phyloP scores from a whole-genome alignment of 1,140 invertebrate genomes.

The Aculops lycopersici region DNA sequence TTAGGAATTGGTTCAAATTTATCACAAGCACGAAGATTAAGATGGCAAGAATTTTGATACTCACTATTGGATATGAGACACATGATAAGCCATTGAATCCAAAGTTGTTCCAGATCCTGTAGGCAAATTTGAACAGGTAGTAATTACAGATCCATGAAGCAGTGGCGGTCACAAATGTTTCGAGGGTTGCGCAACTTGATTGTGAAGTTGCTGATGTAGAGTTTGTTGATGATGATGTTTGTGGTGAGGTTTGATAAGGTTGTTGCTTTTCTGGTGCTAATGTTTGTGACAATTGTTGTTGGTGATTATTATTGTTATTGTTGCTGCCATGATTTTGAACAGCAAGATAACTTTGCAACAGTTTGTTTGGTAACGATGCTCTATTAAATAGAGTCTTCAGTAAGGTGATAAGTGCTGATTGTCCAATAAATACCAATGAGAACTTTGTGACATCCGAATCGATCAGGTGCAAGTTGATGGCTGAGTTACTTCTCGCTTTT shows the following conservation, averaged over 20 bases:
- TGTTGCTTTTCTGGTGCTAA: too few relatives aligned
- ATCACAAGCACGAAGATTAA: too few relatives aligned
- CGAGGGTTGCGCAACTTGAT: neutral
- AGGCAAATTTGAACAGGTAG: conserved; percentile 1
- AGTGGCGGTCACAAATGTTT: conserved; percentile 1
- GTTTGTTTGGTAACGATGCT: too few relatives aligned
- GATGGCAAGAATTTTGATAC: too few relatives aligned
- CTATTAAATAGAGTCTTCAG: conserved; percentile 17
- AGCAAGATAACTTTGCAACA: too few relatives aligned
- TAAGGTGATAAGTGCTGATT: conserved; percentile 38
- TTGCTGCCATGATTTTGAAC: too few relatives aligned
- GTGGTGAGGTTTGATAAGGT: conserved; percentile 1
- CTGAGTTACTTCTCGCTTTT: conserved; percentile 51
- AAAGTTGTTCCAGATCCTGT: conserved; percentile 1
- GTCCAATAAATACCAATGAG: conserved; percentile 37
- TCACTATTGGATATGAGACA: conserved; percentile 8
- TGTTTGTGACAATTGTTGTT: too few relatives aligned
- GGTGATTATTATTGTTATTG: too few relatives aligned
- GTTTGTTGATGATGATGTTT: neutral
- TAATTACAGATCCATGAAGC: conserved; percentile 2
- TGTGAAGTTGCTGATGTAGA: conserved; percentile 2
- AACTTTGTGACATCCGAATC: conserved; percentile 51
- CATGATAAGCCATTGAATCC: conserved; percentile 6
- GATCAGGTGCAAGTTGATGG: conserved; percentile 79
- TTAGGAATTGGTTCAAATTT: too few relatives aligned